These are phyloP conservation scores for Elanus axillaris DNA, from an alignment of 2,113 vertebrate genomes.

Conservation along the genomic window DNA sequence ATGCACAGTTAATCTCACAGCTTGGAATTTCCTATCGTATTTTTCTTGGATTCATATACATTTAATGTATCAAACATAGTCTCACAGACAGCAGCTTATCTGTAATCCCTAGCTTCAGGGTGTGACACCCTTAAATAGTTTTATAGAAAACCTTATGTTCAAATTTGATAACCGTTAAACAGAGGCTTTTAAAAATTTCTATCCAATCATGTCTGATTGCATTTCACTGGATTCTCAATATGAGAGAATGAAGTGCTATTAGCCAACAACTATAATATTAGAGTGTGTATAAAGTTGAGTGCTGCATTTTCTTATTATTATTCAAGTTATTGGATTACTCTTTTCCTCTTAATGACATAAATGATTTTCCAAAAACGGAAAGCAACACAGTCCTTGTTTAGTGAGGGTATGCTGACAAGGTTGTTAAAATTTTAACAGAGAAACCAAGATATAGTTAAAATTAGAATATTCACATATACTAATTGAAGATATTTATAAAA, in stretches of 20 bases:
- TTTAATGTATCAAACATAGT: slow-evolving; percentile 8
- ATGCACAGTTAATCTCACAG: not conserved
- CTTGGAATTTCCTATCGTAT: not conserved
- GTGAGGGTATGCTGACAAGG: not conserved
- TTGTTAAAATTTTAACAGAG: not conserved
- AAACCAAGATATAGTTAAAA: not conserved
- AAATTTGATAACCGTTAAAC: slow-evolving; percentile 47
- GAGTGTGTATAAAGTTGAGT: not conserved
- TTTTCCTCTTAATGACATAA: not conserved
- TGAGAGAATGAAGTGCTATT: not conserved
- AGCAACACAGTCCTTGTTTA: not conserved
- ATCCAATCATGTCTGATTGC: not conserved
- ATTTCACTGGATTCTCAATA: not conserved
- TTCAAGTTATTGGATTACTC: not conserved
- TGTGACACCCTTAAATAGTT: not conserved
- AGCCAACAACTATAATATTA: not conserved
- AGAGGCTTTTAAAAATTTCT: not conserved
- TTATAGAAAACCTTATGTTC: slow-evolving; percentile 5
- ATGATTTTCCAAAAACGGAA: not conserved
- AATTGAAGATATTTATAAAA: not conserved
- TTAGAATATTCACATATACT: not conserved
- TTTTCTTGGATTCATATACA: not conserved
- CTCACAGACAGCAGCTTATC: slow-evolving; percentile 20
- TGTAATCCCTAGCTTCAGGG: slow-evolving; percentile 7
- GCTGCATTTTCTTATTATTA: not conserved